phyloP scores from a whole-genome alignment of 2,113 vertebrate species.

The Sula dactylatra region DNA sequence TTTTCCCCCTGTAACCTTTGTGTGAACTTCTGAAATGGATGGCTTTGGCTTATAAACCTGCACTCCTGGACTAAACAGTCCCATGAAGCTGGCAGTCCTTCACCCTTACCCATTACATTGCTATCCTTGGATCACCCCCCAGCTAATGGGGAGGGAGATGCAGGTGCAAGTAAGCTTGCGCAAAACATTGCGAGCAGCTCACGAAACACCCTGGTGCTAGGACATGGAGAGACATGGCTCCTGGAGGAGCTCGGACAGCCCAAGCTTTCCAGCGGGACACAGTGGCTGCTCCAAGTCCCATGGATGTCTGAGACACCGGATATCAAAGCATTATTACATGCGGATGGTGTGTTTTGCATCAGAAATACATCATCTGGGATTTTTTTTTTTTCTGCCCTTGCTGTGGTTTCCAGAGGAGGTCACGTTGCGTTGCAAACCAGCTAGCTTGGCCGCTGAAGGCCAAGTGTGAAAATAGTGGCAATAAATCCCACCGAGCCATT shows the following conservation, averaged over 20 bases:
- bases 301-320: neutral
- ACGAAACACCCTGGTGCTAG: neutral
- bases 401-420: neutral
- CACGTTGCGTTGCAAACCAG: rapidly evolving
- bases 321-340: neutral
- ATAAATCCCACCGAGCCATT: neutral
- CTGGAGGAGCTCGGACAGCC: neutral
- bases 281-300: rapidly evolving
- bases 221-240: neutral
- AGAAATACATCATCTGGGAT: neutral
- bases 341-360: neutral
- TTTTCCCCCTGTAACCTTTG: neutral
- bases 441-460: neutral
- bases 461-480: neutral
- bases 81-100: neutral
- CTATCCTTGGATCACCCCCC: neutral
- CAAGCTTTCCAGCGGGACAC: neutral
- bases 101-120: neutral
- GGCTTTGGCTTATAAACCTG: neutral
- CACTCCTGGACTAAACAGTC: neutral
- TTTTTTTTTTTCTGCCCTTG: neutral
- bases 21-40: neutral
- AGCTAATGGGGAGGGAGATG: neutral
- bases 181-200: neutral
- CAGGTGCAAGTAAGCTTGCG: neutral